Evolutionary conservation across 2,113 vertebrate species (phyloP), one percentile per base, ranked within the genome.

Genomic region (Paramormyrops kingsleyae): DNA sequence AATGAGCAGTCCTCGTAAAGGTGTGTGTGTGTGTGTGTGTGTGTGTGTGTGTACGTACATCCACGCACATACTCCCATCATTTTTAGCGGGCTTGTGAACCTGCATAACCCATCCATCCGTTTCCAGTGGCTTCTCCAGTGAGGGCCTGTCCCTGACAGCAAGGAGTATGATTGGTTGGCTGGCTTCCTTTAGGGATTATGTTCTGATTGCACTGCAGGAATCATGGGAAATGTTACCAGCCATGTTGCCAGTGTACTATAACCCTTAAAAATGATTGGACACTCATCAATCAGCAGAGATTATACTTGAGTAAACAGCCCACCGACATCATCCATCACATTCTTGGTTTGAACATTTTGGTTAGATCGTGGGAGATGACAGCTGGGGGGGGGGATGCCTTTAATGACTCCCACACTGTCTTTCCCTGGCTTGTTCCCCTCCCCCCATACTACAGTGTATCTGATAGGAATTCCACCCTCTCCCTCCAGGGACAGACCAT

Each of bases 401-500:
- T 66, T 77, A 39, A 19, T 80, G 70, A 35, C 70, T 77, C 35
- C 70, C 31, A 77, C 31, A 39, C 35, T 35, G 66, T 39, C 70
- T 35, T 74, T 5, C 13, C 31, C 12, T 39, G 70, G 31, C 31
- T 77, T 39, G 70, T 19, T 35, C 31, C 5, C 35, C 12, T 8
- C 15, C n/a, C 27, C n/a, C 27, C 9, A 4, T 70, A 70, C 62
- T 70, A 31, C 77, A 44, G 35, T 83, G 19, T 84, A n/a, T 84
- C 83, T 84, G 83, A 84, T 24, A 10, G 44, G 15, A 27, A 21
- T 83, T 0, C 88, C 15, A 39, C 77, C 66, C 87, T 53, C 66
- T 70, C 80, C 53, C 85, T 53, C n/a, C 91, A 99, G 99, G 94
- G 95, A 92, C 98, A 99, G 88, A 97, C 97, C 1, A 97, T 99